Evolutionary conservation across 37 sponge, comb jelly and placozoan species (phyloP).

Genomic region (Ianthella basta): DNA sequence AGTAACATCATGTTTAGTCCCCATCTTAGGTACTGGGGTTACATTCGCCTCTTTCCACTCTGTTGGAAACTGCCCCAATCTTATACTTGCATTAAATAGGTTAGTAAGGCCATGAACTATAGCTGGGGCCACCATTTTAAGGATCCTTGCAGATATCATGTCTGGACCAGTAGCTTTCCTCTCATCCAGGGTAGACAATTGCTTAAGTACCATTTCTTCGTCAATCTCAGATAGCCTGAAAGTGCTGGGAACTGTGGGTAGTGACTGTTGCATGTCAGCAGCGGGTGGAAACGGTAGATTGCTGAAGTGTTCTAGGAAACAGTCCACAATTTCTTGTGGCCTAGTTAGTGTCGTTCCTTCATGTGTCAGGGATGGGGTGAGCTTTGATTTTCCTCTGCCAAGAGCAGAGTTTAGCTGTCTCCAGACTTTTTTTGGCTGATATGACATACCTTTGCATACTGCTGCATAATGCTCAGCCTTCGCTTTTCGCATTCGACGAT

Average conservation of each 20-base stretch:
- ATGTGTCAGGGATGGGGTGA: neutral
- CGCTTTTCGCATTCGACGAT: neutral
- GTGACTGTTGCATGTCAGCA: neutral
- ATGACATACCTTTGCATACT: slow-evolving; percentile 1
- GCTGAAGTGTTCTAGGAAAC: neutral
- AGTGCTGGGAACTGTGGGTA: slow-evolving; percentile 4
- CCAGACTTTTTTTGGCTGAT: neutral
- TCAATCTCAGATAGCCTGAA: slow-evolving; percentile 12
- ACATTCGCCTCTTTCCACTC: slow-evolving; percentile 33
- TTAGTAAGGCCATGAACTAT: slow-evolving; percentile 5
- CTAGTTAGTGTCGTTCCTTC: neutral
- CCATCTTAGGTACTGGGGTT: slow-evolving; percentile 3
- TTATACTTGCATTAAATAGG: slow-evolving; percentile 7
- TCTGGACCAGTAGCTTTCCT: slow-evolving; percentile 29
- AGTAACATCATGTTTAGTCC: neutral
- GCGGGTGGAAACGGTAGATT: neutral
- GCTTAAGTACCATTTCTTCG: slow-evolving; percentile 8
- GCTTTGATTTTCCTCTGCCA: slow-evolving; percentile 1
- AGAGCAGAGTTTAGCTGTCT: neutral
- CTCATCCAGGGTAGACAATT: slow-evolving; percentile 14
- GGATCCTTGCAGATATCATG: neutral
- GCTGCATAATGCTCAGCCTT: slow-evolving; percentile 2
- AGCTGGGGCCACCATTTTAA: neutral
- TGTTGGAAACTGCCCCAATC: neutral
- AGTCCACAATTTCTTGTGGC: neutral